Base-by-base conservation (phyloP, 2,113 vertebrate genomes). In the Spea multiplicata region DNA sequence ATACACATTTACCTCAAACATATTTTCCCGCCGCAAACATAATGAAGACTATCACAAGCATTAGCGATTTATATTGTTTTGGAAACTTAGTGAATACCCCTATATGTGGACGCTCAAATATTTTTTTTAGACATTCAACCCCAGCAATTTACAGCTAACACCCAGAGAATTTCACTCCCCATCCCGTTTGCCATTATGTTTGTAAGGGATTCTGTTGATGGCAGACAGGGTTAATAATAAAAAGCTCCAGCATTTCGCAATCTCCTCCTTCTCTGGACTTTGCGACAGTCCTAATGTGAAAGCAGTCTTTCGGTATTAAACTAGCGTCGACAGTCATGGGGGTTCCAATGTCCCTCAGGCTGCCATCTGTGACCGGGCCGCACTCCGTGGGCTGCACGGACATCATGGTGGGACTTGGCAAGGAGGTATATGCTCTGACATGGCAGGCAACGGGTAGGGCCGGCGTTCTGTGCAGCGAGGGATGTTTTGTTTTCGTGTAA, bases 371-470 rank as follows among this genome's bases (percentile, higher is more conserved):
- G 4, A 80, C 77, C 1, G 92, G 92, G 7, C 85, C 89, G 0
- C 84, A 89, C 74, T 73, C 0, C 0, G 91, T 93, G 65, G 90
- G 90, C 79, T 92, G 91, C 64, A 62, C 84, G 0, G 92, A 93
- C 70, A 86, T 91, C 78, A 92, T 93, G 91, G 89, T 88, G 84
- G 91, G 90, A 8, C 81, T 68, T 49, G 62, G 70, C 44, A 80
- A 57, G 44, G 70, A 80, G 77, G 77, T 80, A 46, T 66, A 30
- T 3, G 14, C 3, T 8, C 5, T 30, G 30, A 30, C 30, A 5
- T 7, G 17, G 47, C 9, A 67, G 13, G 47, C 46, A n/a, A 7
- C 5, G 66, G 46, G 48, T 12, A 16, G 4, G 5, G 57, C 5
- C 4, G 8, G 2, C 4, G 5, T 8, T 4, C 1, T 0, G 16